Evolutionary conservation across 23 tunicate genomes (phyloP), one percentile per base, ranked within the genome.

Genomic region (Botrylloides violaceus): DNA sequence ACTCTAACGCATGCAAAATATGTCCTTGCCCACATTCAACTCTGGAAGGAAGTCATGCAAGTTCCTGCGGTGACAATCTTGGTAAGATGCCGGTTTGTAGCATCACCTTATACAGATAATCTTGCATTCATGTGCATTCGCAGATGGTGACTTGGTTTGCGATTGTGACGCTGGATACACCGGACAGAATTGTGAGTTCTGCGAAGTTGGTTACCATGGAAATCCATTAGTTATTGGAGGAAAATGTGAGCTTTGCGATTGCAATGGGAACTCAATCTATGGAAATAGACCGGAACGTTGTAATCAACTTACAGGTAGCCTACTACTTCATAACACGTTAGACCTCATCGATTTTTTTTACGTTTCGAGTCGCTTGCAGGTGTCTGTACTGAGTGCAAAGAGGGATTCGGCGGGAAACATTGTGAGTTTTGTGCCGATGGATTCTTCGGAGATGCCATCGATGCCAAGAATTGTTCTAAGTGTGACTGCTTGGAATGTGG

Each of bases 391-490:
- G 86, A 87, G 25, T 87, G 95, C 39, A 34, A 47, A 66, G 76
- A 29, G 66, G 81, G 78, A 80, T 79, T 87, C 43, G 88, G 87
- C 31, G 98, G 98, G 2, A 77, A 77, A 36, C 71, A 92, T 35
- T 92, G 98, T 60, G 95, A 94, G 62, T 36, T 71, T 1, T 94
- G 99, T 79, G 99, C 91, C 2, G 85, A 82, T 28, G 94, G 94
- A 70, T 82, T 58, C 75, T 94, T 73, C 65, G 99, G 99, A 25
- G 84, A 94, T 58, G 95, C 99, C 1, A 34, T 77, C 24, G 58
- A 49, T 3, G 84, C 83, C 32, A 60, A 61, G 22, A 73, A 77
- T 50, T 94, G 95, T 63, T 36, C 79, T 36, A 79, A 78, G 56
- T 92, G 98, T 66, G 57, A 49, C 25, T 94, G 99, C 73, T 32